Base-by-base conservation (phyloP, 2,888 invertebrate species). In the Catocala sponsa region DNA sequence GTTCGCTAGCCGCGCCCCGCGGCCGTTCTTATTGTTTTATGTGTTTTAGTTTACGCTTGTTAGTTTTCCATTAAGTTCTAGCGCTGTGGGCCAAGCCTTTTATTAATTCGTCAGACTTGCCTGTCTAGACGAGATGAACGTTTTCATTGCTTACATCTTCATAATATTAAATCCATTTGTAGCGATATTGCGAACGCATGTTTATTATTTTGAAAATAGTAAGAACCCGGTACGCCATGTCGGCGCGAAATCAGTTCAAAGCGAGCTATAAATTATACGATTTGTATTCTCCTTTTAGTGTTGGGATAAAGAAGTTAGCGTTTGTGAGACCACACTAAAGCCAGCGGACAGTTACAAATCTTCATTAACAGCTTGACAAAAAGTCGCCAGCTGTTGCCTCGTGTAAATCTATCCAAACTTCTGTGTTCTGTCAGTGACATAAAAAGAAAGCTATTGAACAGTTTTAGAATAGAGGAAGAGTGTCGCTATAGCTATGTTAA, bases 331-430 rank as follows among this genome's bases (percentile, higher is more conserved):
- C 89, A 87, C 88, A 85, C 85, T 85, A 87, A 86, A 83, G 78
- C 74, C 76, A 81, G 78, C 83, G 74, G 88, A 84, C 87, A 83
- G 87, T 82, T 85, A 91, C 90, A 91, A 91, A 91, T 91, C 89
- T 91, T 91, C 89, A 90, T 91, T 91, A 90, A 88, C 86, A 87
- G 81, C 82, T 85, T 88, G 89, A 91, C 89, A 89, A 89, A 90
- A 89, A 85, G 87, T 83, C 81, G 80, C 70, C 89, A 89, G 89
- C 89, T 90, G 89, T 68, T 76, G 70, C 76, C 72, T 82, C 61
- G 78, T 84, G 85, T 87, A 87, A 87, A 88, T 88, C 82, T 84
- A 81, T 85, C 71, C 78, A 78, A 84, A 86, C 74, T 82, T 53
- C 59, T 59, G 54, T 55, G 51, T 62, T 59, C 51, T 51, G 48